phyloP scores from a whole-genome alignment of 2,888 invertebrate species.

The Lutraria lutraria region DNA sequence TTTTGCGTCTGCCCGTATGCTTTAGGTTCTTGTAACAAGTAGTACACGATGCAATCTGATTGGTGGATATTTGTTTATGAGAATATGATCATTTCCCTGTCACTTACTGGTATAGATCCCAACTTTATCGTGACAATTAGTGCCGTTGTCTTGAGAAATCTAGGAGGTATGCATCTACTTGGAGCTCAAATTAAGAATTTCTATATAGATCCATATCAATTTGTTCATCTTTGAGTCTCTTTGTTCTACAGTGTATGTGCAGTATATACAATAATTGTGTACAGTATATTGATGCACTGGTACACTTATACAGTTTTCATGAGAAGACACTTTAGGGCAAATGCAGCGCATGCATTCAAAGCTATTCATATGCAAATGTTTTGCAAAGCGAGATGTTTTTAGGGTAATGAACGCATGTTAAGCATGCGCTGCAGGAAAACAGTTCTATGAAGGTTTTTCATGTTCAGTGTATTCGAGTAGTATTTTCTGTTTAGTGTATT shows the following conservation, averaged over 20 bases:
- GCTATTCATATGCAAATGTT: constrained; percentile 24
- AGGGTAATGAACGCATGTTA: constrained; percentile 18
- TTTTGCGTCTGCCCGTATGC: background rate
- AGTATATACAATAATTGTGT: background rate
- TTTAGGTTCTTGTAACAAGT: background rate
- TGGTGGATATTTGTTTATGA: background rate
- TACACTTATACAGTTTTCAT: background rate
- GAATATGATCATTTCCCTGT: background rate
- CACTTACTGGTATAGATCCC: background rate
- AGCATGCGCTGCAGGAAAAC: constrained; percentile 1
- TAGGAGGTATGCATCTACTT: background rate
- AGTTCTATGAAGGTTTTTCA: background rate
- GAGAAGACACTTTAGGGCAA: background rate
- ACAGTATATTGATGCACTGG: background rate
- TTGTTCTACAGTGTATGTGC: background rate
- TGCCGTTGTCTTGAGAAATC: background rate
- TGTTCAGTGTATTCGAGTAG: background rate
- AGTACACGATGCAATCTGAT: background rate
- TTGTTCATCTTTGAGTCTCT: background rate
- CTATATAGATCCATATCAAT: background rate
- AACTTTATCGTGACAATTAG: background rate
- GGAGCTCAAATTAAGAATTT: background rate
- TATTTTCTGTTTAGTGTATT: background rate
- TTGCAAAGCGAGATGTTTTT: constrained; percentile 20
- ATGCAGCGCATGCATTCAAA: constrained; percentile 14